Evolutionary conservation across 2,888 invertebrate genomes (phyloP).

Genomic region (Agriotes lineatus): DNA sequence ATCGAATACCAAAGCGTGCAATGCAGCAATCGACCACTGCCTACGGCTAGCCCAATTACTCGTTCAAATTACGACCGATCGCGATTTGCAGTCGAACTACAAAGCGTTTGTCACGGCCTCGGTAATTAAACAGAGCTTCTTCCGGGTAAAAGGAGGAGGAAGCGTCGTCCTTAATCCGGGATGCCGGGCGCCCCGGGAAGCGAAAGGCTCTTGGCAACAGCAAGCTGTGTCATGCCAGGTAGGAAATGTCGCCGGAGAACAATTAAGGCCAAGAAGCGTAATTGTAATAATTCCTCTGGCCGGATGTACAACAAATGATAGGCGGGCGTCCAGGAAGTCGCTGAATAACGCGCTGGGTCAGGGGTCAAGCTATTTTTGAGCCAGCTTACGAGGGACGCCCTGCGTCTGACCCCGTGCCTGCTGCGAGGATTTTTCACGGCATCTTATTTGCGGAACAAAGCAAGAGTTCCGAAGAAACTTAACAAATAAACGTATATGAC

Average conservation of each 20-base stretch:
- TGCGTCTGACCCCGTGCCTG: conserved; percentile 15
- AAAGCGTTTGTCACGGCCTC: neutral
- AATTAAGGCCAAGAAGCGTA: conserved; percentile 16
- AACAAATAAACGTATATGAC: too few relatives aligned
- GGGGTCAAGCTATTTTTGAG: conserved; percentile 33
- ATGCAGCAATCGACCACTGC: neutral
- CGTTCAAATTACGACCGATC: neutral
- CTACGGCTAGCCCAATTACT: neutral
- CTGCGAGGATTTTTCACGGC: neutral
- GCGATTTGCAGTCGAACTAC: neutral
- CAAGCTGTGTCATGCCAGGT: conserved; percentile 1
- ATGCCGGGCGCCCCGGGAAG: neutral
- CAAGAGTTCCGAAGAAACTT: too few relatives aligned
- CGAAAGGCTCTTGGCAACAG: neutral
- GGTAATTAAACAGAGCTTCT: conserved; percentile 19
- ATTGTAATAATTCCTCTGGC: conserved; percentile 21
- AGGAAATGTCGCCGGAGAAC: conserved; percentile 3
- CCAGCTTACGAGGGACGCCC: conserved; percentile 25
- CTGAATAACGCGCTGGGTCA: conserved; percentile 32
- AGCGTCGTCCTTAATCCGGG: conserved; percentile 9
- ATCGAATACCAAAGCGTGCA: neutral
- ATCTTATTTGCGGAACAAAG: conserved; percentile 4
- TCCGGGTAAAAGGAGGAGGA: conserved; percentile 25
- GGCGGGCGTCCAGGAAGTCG: conserved; percentile 32
- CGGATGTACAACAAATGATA: conserved; percentile 34